phyloP scores from a whole-genome alignment of 2,888 invertebrate genomes.

The Mimumesa dahlbomi region DNA sequence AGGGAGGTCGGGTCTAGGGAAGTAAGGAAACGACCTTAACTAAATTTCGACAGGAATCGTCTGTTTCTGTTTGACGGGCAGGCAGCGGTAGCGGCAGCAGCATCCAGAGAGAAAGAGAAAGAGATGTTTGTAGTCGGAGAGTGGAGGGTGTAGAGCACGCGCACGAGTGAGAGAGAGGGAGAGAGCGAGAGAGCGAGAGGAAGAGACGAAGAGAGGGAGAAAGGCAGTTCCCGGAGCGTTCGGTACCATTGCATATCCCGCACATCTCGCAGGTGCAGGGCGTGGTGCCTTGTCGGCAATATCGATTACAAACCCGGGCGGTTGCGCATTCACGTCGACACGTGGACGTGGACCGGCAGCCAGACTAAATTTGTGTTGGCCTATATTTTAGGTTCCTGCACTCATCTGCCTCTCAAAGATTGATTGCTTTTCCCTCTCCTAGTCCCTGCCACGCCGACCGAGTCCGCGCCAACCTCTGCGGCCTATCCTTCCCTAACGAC shows the following conservation, averaged over 20 bases:
- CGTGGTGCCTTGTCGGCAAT: conserved; percentile 80
- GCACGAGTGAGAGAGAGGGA: conserved; percentile 5
- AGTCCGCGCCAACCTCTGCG: too few species aligned
- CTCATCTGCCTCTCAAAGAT: conserved; percentile 80
- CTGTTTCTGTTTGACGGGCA: too few species aligned
- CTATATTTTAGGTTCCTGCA: conserved; percentile 78
- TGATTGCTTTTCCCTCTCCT: conserved; percentile 77
- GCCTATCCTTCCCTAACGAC: conserved; percentile 37
- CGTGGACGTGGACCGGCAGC: conserved; percentile 75
- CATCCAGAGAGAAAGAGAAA: not conserved
- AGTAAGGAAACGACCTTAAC: not conserved
- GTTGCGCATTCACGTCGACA: conserved; percentile 80
- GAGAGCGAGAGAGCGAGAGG: conserved; percentile 3
- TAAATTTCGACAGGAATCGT: too few species aligned
- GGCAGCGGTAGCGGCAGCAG: too few species aligned
- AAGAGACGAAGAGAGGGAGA: not conserved
- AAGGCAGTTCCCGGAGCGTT: conserved; percentile 59
- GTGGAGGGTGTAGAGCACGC: not conserved
- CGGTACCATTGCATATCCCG: conserved; percentile 73
- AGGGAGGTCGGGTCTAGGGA: conserved; percentile 26
- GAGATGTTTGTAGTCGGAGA: not conserved
- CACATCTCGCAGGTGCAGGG: conserved; percentile 79
- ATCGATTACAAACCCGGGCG: conserved; percentile 79
- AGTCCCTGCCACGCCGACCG: too few species aligned
- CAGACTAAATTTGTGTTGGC: conserved; percentile 79